Evolutionary conservation across 2,113 vertebrate genomes (phyloP).

Genomic region (Macaca nemestrina): DNA sequence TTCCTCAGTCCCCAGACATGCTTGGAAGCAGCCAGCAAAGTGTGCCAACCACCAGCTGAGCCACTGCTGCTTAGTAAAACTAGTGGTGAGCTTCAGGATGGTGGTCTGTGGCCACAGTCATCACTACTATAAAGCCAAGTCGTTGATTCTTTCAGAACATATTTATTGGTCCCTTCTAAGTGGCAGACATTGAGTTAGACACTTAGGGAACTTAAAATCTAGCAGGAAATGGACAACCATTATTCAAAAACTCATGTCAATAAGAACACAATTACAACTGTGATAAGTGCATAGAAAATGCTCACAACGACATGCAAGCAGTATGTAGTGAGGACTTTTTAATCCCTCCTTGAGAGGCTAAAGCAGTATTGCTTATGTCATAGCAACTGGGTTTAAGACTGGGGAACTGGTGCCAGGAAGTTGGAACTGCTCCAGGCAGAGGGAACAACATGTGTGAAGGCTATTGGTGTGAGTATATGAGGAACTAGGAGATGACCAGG

Average conservation of each 20-base stretch:
- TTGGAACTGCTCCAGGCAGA: neutral
- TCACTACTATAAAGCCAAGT: neutral
- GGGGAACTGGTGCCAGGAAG: neutral
- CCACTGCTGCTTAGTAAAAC: neutral
- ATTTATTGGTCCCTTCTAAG: neutral
- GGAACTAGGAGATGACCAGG: neutral
- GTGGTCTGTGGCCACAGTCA: neutral
- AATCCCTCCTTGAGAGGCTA: neutral
- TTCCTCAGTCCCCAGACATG: neutral
- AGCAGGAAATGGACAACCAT: neutral
- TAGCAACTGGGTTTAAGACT: neutral
- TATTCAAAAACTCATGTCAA: neutral
- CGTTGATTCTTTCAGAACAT: neutral
- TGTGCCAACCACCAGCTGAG: neutral
- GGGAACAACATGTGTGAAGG: neutral
- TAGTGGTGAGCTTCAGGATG: neutral
- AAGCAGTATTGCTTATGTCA: neutral
- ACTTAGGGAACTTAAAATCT: neutral
- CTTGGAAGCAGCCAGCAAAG: neutral
- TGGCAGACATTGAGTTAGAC: neutral
- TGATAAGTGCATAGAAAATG: neutral
- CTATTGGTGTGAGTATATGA: neutral
- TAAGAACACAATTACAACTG: neutral
- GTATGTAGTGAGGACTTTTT: neutral
- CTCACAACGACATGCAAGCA: accelerated